Evolutionary conservation across 2,888 invertebrate genomes (phyloP).

Genomic region (Cephus pygmeus): DNA sequence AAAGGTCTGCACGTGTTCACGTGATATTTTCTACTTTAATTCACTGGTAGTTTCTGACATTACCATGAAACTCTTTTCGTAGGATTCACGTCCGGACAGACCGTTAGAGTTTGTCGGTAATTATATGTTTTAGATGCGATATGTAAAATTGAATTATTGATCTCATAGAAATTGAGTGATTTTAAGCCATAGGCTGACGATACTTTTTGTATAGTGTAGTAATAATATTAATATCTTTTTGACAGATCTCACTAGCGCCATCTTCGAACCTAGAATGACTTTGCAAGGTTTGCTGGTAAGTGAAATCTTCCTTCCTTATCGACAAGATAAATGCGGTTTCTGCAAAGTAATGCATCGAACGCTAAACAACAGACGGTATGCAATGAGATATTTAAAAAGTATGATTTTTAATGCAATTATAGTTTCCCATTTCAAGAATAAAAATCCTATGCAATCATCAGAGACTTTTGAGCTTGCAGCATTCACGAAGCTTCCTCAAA

Average conservation of each 20-base stretch:
- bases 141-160: background rate
- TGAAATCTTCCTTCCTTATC: background rate
- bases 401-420: background rate
- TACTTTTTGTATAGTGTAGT: background rate
- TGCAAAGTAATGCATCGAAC: background rate
- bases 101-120: background rate
- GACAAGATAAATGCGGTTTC: background rate
- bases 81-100: background rate
- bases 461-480: background rate
- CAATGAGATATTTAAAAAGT: background rate
- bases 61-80: background rate
- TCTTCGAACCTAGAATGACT: background rate
- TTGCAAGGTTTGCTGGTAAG: background rate
- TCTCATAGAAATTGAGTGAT: background rate
- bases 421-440: background rate
- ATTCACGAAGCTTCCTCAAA: background rate
- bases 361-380: background rate
- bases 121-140: background rate
- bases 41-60: background rate
- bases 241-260: background rate
- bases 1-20: background rate
- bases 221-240: background rate
- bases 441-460: background rate
- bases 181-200: background rate
- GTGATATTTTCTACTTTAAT: background rate